phyloP scores from a whole-genome alignment of 1,140 invertebrate species.

The Drosophila azteca region DNA sequence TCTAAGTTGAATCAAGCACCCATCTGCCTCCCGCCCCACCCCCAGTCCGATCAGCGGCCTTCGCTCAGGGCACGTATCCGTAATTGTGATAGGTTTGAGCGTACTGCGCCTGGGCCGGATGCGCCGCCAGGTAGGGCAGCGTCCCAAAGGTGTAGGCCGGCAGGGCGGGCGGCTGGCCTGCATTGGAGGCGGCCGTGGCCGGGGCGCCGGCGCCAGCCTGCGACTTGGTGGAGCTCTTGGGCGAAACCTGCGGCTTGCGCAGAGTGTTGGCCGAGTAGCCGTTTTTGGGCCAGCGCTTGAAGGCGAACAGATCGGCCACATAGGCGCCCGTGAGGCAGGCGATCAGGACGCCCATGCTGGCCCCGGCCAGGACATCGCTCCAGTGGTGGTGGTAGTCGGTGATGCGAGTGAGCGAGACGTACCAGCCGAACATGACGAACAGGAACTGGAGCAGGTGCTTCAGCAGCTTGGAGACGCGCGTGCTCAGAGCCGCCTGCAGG shows the following conservation, averaged over 20 bases:
- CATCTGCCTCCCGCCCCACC: constrained; percentile 2
- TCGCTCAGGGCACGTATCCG: constrained; percentile 72
- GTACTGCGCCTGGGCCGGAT: constrained; percentile 69
- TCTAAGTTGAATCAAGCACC: constrained; percentile 11
- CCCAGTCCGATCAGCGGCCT: not conserved
- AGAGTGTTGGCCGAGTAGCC: constrained; percentile 60
- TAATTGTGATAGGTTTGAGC: constrained; percentile 80
- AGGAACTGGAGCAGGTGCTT: constrained; percentile 90
- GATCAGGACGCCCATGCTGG: constrained; percentile 84
- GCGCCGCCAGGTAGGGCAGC: constrained; percentile 70
- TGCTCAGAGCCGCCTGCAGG: constrained; percentile 90
- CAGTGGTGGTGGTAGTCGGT: constrained; percentile 99
- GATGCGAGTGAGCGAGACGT: constrained; percentile 92
- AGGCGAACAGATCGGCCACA: constrained; percentile 68
- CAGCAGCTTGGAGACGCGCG: constrained; percentile 89
- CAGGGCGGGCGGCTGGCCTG: constrained; percentile 44
- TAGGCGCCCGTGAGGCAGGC: constrained; percentile 85
- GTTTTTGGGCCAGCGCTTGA: constrained; percentile 52
- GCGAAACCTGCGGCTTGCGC: constrained; percentile 60
- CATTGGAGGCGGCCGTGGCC: constrained; percentile 11
- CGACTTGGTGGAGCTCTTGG: constrained; percentile 63
- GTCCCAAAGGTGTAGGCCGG: constrained; percentile 79
- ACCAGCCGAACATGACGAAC: constrained; percentile 90
- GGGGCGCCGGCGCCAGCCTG: constrained; percentile 27
- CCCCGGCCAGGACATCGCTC: constrained; percentile 86